phyloP scores from a whole-genome alignment of 2,113 vertebrate genomes.

The Okapia johnstoni region DNA sequence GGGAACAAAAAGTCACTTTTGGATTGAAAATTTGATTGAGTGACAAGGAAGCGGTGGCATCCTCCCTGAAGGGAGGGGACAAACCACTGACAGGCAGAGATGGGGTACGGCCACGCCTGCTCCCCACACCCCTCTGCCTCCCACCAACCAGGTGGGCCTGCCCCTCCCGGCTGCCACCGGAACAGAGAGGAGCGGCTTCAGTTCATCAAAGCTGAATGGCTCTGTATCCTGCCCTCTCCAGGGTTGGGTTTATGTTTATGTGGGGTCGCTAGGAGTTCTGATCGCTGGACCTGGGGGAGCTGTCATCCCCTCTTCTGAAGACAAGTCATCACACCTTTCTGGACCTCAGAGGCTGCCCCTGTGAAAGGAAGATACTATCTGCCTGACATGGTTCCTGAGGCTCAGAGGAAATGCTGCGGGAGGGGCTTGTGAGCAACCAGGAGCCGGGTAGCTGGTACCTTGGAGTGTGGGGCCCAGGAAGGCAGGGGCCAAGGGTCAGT shows the following conservation, averaged over 20 bases:
- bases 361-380: neutral
- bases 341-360: neutral
- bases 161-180: neutral
- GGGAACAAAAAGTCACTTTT: neutral
- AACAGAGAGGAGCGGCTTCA: neutral
- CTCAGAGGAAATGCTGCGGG: neutral
- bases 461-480: neutral
- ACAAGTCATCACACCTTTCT: neutral
- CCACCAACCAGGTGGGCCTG: neutral
- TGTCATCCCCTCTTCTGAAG: neutral
- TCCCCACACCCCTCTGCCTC: neutral
- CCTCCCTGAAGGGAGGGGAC: neutral
- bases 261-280: neutral
- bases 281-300: neutral
- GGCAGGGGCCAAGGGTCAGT: neutral
- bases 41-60: neutral
- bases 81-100: neutral
- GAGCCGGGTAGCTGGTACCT: neutral
- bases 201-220: neutral
- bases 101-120: neutral
- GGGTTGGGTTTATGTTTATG: neutral
- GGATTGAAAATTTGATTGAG: neutral
- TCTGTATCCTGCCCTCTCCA: neutral
- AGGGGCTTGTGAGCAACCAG: neutral
- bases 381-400: neutral